phyloP scores from a whole-genome alignment of 1,140 invertebrate species.

The Sycophila sp. region DNA sequence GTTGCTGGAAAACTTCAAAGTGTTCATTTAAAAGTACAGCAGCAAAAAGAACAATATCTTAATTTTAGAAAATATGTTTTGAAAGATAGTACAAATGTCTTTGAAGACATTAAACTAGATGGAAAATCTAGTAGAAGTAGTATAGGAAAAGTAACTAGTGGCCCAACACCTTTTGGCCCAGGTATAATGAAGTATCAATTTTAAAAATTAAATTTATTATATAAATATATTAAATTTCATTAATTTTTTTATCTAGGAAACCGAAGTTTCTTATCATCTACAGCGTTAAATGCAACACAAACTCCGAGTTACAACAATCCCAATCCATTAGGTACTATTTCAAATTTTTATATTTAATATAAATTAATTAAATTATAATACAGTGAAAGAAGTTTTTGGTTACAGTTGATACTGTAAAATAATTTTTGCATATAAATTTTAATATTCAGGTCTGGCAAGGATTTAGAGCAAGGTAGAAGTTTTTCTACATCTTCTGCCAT shows the following conservation, averaged over 20 bases:
- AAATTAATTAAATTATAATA: too few relatives aligned
- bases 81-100: conserved; percentile 83
- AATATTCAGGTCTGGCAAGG: conserved; percentile 58
- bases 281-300: conserved; percentile 52
- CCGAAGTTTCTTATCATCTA: conserved; percentile 59
- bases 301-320: conserved; percentile 55
- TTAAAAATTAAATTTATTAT: neutral
- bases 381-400: too few relatives aligned
- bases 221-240: too few relatives aligned
- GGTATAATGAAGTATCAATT: conserved; percentile 53
- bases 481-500: conserved; percentile 49
- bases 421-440: conserved; percentile 22
- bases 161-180: conserved; percentile 71
- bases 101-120: conserved; percentile 68
- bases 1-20: conserved; percentile 85
- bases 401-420: too few relatives aligned
- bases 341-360: too few relatives aligned
- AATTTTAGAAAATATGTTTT: conserved; percentile 81
- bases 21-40: conserved; percentile 78
- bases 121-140: conserved; percentile 51
- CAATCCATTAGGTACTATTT: conserved; percentile 62
- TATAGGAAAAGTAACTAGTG: conserved; percentile 62
- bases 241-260: conserved; percentile 54
- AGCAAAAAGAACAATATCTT: conserved; percentile 85
- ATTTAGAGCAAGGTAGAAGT: conserved; percentile 60